Percentiles rank a stretch among this genome's conserved stretches.
Conservation (phyloP, 37 sponge, comb jelly and placozoan genomes). For the Bolinopsis microptera region DNA sequence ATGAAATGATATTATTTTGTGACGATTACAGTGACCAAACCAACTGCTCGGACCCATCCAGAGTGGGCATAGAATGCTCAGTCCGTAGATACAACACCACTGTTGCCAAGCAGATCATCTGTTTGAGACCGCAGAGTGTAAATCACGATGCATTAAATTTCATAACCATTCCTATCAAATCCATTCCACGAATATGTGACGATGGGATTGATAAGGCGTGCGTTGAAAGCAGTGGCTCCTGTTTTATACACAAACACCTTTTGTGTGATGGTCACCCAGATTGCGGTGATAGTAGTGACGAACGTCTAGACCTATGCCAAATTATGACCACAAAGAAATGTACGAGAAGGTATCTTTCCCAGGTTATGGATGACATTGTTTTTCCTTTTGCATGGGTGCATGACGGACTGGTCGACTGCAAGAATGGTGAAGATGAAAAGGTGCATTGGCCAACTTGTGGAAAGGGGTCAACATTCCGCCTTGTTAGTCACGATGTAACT, state of each 20-base stretch:
- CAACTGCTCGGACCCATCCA: background rate
- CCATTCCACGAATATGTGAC: background rate
- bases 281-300: background rate
- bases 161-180: too few species aligned
- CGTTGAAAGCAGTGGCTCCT: background rate
- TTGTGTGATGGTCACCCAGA: background rate
- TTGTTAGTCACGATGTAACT: too few species aligned
- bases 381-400: background rate
- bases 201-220: background rate
- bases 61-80: background rate
- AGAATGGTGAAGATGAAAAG: background rate
- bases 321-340: background rate
- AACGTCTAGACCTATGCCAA: background rate
- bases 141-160: background rate
- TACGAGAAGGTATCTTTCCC: background rate
- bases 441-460: background rate
- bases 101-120: background rate
- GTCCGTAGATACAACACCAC: background rate
- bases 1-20: too few species aligned
- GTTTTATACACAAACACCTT: background rate
- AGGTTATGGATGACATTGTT: background rate
- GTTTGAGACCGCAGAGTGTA: background rate
- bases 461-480: background rate
- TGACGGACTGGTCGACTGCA: background rate
- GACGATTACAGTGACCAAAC: background rate